These are phyloP conservation scores for Brenthis hecate DNA, from an alignment of 2,888 invertebrate genomes.

Conservation along the genomic window DNA sequence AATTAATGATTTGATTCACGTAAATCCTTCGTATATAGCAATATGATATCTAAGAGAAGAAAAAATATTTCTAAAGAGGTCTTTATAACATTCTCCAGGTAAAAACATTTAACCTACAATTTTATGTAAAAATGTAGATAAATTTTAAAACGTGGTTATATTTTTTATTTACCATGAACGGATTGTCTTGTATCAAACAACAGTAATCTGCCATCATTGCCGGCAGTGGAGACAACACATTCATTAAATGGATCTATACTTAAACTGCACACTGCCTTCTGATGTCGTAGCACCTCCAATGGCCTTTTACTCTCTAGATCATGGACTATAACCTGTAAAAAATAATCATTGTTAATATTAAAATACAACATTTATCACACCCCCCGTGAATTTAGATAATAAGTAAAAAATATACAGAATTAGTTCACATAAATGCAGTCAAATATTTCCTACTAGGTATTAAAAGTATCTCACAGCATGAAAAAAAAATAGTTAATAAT, in stretches of 20 bases:
- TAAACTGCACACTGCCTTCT: constrained; percentile 94
- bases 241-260: constrained; percentile 93
- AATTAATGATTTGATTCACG: no score
- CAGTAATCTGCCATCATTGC: constrained; percentile 94
- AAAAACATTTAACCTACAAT: no score
- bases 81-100: no score
- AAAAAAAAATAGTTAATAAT: no score
- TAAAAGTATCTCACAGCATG: no score
- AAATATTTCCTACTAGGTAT: no score
- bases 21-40: no score
- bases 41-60: no score
- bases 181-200: constrained; percentile 91
- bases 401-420: no score
- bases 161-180: constrained; percentile 59
- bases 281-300: constrained; percentile 90
- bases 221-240: constrained; percentile 92
- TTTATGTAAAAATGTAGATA: not conserved
- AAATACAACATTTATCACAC: not conserved
- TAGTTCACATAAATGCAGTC: no score
- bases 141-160: constrained; percentile 40
- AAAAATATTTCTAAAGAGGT: no score
- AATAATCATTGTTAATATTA: not conserved
- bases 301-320: constrained; percentile 85
- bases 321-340: constrained; percentile 91
- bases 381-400: no score